Evolutionary conservation across 2,888 invertebrate species (phyloP).

Genomic region (Lithophane socia): DNA sequence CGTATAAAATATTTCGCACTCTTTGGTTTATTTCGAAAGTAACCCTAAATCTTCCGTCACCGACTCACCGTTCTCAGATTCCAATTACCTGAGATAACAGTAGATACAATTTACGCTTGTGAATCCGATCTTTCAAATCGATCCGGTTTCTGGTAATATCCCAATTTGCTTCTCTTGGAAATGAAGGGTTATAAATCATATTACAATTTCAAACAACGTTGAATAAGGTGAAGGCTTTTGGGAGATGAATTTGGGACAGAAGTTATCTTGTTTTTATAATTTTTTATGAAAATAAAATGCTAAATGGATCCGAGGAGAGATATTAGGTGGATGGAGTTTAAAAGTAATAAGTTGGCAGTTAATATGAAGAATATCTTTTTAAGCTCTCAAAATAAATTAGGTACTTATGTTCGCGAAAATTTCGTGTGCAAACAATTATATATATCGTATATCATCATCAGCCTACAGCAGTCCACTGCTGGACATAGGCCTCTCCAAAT

Average conservation of each 20-base stretch:
- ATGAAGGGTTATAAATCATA: slow-evolving; percentile 31
- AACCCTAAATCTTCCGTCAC: background rate
- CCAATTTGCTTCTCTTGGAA: slow-evolving; percentile 20
- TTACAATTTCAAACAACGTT: slow-evolving; percentile 27
- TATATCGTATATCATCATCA: background rate
- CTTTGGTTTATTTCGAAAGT: background rate
- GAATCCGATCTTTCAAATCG: slow-evolving; percentile 14
- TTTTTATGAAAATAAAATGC: slow-evolving; percentile 16
- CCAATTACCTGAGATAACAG: slow-evolving; percentile 32
- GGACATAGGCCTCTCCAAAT: too few species aligned
- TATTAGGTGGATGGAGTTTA: background rate
- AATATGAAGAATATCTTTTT: background rate
- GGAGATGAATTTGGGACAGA: background rate
- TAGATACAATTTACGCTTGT: slow-evolving; percentile 11
- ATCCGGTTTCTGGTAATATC: slow-evolving; percentile 21
- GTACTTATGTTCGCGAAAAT: background rate
- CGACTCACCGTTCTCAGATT: background rate
- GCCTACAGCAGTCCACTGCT: too few species aligned
- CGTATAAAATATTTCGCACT: background rate
- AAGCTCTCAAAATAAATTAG: background rate
- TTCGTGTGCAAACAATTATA: background rate
- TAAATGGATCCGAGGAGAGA: slow-evolving; percentile 1
- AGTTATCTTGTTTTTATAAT: slow-evolving; percentile 8
- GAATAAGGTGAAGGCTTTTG: slow-evolving; percentile 1
- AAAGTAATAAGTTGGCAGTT: background rate